Evolutionary conservation across 2,888 invertebrate species (phyloP).

Genomic region (Mesoligia furuncula): DNA sequence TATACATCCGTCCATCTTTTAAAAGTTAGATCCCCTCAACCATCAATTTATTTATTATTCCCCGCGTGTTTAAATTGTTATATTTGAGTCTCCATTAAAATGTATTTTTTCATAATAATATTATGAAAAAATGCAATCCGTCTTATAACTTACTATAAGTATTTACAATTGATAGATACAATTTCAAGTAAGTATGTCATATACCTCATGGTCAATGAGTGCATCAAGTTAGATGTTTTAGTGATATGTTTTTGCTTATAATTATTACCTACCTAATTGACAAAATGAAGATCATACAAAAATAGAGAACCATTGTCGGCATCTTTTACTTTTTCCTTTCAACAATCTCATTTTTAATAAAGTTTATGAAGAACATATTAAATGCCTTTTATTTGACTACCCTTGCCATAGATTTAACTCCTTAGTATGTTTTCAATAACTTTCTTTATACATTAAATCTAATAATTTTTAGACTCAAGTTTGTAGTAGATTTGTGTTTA

Average conservation of each 20-base stretch:
- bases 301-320: conserved; percentile 71
- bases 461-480: neutral
- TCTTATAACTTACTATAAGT: neutral
- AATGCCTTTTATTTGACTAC: neutral
- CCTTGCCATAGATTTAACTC: neutral
- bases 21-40: neutral
- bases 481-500: conserved; percentile 11
- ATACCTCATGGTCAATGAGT: conserved; percentile 6
- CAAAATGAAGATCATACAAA: conserved; percentile 74
- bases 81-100: conserved; percentile 1
- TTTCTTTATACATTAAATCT: conserved; percentile 8
- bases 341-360: conserved; percentile 25
- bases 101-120: neutral
- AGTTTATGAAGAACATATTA: conserved; percentile 8
- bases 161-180: conserved; percentile 1
- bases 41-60: neutral
- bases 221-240: conserved; percentile 33
- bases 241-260: conserved; percentile 77
- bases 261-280: conserved; percentile 76
- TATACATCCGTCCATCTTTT: neutral
- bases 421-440: conserved; percentile 8
- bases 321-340: conserved; percentile 40
- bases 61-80: neutral
- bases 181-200: conserved; percentile 12
- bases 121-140: no score